Evolutionary conservation across 2,797 vertebrate genomes (phyloP), one percentile per base, ranked within the genome.

Genomic region (Channallabes apus): DNA sequence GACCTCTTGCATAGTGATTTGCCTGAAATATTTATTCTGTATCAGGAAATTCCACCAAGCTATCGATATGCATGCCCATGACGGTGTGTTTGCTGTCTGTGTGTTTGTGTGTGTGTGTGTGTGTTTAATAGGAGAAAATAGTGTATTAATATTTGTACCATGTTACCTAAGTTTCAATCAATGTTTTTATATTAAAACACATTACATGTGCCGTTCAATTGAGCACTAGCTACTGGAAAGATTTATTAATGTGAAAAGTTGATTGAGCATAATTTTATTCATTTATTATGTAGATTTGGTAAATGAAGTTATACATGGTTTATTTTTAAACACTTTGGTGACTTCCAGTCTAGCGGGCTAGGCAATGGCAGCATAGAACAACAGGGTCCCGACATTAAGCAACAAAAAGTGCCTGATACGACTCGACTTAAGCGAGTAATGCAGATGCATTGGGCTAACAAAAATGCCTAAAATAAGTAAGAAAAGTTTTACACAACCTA

Each of bases 121-220:
- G 86, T 85, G 82, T 84, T 91, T 54, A 89, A 89, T 92, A 91
- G 90, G 93, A 94, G 91, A 90, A 89, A 91, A 86, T 88, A 85
- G 89, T 88, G 89, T 89, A 85, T 91, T 86, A 72, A 69, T 91
- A 86, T 93, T 88, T 92, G 90, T 92, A 90, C 86, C 82, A 86
- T 91, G 88, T 83, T 89, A 88, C 87, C 89, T 91, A 89, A 84
- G 91, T 88, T 91, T 93, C 87, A 88, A 38, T 90, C 46, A 82
- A 84, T 90, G 89, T 90, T 91, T 86, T 86, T 87, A 90, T 92
- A 90, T 91, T 88, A 85, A 80, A 54, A 69, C 71, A 89, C 91
- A 89, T 88, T 91, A 88, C 82, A 27, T 88, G 88, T 90, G 86
- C 92, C 89, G 88, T 92, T 91, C 38, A 68, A n/a, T 83, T 73